Conservation (phyloP, 2,888 invertebrate species). For the Hirtodrosophila confusa region DNA sequence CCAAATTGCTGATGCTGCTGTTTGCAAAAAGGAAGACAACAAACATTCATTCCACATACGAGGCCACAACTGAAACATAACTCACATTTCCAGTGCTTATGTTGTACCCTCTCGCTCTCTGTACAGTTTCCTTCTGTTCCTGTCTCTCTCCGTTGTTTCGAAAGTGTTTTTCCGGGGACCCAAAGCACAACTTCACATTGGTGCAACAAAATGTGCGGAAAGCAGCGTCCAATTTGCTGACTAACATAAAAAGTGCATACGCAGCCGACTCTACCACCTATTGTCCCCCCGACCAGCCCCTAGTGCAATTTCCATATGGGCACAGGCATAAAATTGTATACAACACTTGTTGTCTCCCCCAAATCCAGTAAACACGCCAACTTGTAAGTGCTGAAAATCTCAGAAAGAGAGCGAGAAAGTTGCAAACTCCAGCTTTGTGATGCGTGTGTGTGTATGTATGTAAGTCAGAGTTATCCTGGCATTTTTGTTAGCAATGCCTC, state of each 20-base stretch:
- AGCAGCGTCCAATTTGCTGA: constrained; percentile 64
- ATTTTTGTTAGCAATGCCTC: constrained; percentile 56
- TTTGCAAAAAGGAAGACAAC: constrained; percentile 8
- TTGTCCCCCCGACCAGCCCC: constrained; percentile 4
- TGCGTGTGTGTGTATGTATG: constrained; percentile 7
- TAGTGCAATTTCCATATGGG: constrained; percentile 49
- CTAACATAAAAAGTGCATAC: constrained; percentile 60
- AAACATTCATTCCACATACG: not conserved
- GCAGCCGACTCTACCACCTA: constrained; percentile 11
- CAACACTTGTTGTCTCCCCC: no score
- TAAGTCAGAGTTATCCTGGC: constrained; percentile 47
- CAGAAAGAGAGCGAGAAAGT: constrained; percentile 40
- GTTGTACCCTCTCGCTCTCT: not conserved
- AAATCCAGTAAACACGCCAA: not conserved
- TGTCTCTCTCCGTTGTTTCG: not conserved
- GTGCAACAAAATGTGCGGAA: constrained; percentile 58
- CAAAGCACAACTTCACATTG: constrained; percentile 20
- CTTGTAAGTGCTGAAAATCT: constrained; percentile 58
- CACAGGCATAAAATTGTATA: no score
- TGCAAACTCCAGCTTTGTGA: constrained; percentile 2
- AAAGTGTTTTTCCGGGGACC: constrained; percentile 3
- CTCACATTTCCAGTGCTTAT: constrained; percentile 25
- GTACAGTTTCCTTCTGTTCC: not conserved
- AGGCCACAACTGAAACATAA: constrained; percentile 26
- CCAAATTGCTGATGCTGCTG: constrained; percentile 23